These are phyloP conservation scores for Entomobrya multifasciata DNA, from an alignment of 2,888 invertebrate species.

Conservation along the genomic window DNA sequence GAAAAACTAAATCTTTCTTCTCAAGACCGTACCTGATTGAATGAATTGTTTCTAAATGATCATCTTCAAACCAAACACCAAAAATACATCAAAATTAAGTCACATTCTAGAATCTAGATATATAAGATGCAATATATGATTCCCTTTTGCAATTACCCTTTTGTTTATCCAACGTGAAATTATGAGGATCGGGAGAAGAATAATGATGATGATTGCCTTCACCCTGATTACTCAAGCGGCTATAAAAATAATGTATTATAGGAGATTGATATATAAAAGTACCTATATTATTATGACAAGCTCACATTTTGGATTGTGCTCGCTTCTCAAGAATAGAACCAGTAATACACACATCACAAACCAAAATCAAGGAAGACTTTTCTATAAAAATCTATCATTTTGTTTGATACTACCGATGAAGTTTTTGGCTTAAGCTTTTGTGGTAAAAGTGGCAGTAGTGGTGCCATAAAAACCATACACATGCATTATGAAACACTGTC, in stretches of 20 bases:
- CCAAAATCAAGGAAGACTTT: conserved; percentile 32
- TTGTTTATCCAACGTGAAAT: conserved; percentile 63
- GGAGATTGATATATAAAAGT: no score
- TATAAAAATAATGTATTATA: not conserved
- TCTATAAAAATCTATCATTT: conserved; percentile 55
- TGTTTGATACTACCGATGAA: conserved; percentile 54
- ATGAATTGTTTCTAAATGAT: no score
- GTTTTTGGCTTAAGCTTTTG: conserved; percentile 3
- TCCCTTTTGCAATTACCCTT: conserved; percentile 59
- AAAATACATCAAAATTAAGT: no score
- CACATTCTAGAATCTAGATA: no score
- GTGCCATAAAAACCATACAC: not conserved
- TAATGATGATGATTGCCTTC: conserved; percentile 16
- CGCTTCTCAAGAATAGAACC: conserved; percentile 1
- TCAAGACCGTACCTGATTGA: no score
- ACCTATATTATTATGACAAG: not conserved
- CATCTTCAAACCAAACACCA: no score
- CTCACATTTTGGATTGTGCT: conserved; percentile 23
- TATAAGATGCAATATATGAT: conserved; percentile 53
- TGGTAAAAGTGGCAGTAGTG: not conserved
- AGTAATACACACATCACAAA: conserved; percentile 25
- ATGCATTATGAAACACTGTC: not conserved
- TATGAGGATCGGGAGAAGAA: conserved; percentile 18
- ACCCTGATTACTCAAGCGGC: conserved; percentile 51
- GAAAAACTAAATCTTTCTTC: no score